These are phyloP conservation scores for Phocoena sinus DNA, from an alignment of 2,113 vertebrate genomes.

Conservation along the genomic window DNA sequence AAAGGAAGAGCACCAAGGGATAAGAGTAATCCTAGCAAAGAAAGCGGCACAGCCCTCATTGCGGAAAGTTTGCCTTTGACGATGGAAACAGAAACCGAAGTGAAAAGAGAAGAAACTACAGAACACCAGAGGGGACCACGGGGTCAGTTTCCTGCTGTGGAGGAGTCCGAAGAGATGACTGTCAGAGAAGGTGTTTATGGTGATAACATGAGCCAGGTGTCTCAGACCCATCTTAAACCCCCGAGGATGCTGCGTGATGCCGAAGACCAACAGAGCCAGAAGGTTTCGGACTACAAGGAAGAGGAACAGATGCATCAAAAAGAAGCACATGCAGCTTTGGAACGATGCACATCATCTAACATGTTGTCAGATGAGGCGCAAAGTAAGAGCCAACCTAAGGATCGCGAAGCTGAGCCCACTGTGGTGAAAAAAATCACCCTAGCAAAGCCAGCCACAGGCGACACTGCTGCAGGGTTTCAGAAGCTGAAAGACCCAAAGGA, in stretches of 20 bases:
- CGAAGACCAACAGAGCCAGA: background rate
- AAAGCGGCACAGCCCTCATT: background rate
- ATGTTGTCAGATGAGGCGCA: fast-evolving
- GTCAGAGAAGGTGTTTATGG: background rate
- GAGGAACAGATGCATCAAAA: background rate
- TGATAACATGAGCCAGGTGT: no score
- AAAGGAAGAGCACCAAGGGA: background rate
- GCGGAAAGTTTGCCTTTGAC: slow-evolving; percentile 38
- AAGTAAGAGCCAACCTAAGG: background rate
- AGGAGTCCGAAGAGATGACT: background rate
- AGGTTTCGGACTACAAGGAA: background rate
- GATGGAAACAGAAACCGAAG: background rate
- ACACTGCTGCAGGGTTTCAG: slow-evolving; percentile 36
- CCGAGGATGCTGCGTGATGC: background rate
- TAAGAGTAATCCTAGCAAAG: background rate
- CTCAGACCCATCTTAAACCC: background rate
- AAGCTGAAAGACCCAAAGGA: slow-evolving; percentile 60
- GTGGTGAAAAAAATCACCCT: slow-evolving; percentile 61
- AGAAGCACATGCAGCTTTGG: fast-evolving
- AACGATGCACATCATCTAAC: background rate
- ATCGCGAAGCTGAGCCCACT: background rate
- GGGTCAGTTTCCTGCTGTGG: background rate
- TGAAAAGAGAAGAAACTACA: background rate
- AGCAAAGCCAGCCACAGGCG: slow-evolving; percentile 63
- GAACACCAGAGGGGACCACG: background rate